Evolutionary conservation across 2,113 vertebrate genomes (phyloP), one percentile per base, ranked within the genome.

Genomic region (Saimiri boliviensis): DNA sequence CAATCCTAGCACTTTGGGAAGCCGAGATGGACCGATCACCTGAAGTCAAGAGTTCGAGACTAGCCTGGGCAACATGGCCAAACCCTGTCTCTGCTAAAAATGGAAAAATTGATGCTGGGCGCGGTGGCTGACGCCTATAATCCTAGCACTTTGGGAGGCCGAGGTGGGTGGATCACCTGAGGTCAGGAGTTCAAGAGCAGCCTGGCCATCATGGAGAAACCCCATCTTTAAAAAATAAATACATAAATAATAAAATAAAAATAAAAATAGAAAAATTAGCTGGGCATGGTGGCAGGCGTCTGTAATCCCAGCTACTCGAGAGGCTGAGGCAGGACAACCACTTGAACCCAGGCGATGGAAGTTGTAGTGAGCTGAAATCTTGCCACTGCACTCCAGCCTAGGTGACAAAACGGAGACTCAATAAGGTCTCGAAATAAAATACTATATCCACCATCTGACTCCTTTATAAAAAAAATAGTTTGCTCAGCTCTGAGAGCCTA

Each of bases 201-300:
- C n/a, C n/a, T n/a, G n/a, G n/a, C n/a, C n/a, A n/a, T n/a, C n/a
- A n/a, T n/a, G n/a, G n/a, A n/a, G n/a, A n/a, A n/a, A n/a, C n/a
- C n/a, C n/a, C n/a, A n/a, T n/a, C n/a, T n/a, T n/a, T n/a, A n/a
- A n/a, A n/a, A n/a, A n/a, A n/a, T n/a, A n/a, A n/a, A n/a, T n/a
- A n/a, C n/a, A n/a, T n/a, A n/a, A n/a, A n/a, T n/a, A n/a, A n/a
- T n/a, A n/a, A n/a, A n/a, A n/a, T n/a, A n/a, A n/a, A n/a, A 35
- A 6, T 17, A 35, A 68, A 68, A 32, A 35, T n/a, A 35, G 6
- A 35, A 35, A 68, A 7, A 27, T 27, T 25, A 74, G 71, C 40
- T 1, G 6, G 40, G 71, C 3, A 0, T 16, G 40, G 40, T 74
- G 71, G 23, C 0, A 0, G 23, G 6, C 6, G 3, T 40, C 40